Evolutionary conservation across 2,113 vertebrate species (phyloP), one percentile per base, ranked within the genome.

Genomic region (Colaptes auratus): DNA sequence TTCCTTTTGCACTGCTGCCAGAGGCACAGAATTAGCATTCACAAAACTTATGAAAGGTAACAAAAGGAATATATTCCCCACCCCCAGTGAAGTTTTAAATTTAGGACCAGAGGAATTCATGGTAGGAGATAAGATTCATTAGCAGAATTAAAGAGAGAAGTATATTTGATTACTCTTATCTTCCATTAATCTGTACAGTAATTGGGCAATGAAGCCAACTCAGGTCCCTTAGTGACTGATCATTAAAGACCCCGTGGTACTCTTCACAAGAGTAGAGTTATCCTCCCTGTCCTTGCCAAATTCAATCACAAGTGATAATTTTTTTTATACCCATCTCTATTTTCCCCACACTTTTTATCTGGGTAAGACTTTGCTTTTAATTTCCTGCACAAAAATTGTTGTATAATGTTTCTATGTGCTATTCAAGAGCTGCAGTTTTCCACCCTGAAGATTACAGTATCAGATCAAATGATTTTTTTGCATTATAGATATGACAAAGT

Each of bases 21-120:
- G 86, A 90, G 48, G 74, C 31, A 90, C 66, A 91, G 76, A 94
- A 96, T 97, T 97, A 97, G 63, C 76, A 86, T 88, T 89, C 66
- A 90, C 77, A 80, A 89, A 93, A 91, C 74, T 86, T 95, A 46
- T 71, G 63, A 96, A 92, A 89, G 35, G 84, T 66, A 82, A 60
- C 25, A 64, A 93, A 93, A 85, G 90, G 59, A 92, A 88, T 74
- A 71, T 42, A 72, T 74, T 48, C 56, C 1, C 2, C 56, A n/a
- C 27, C 2, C 7, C 17, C 24, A 23, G 12, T 44, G 50, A 61
- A 76, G 67, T 39, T 94, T 95, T 31, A 3, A 10, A 73, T 89
- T 88, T 88, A 28, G 81, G 25, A 33, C 76, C 30, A 80, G 28
- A 95, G 50, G 31, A 91, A 79, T 33, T 30, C 16, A 19, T 42